Evolutionary conservation across 2,888 invertebrate genomes (phyloP), one percentile per base, ranked within the genome.

Genomic region (Sturmia bella): DNA sequence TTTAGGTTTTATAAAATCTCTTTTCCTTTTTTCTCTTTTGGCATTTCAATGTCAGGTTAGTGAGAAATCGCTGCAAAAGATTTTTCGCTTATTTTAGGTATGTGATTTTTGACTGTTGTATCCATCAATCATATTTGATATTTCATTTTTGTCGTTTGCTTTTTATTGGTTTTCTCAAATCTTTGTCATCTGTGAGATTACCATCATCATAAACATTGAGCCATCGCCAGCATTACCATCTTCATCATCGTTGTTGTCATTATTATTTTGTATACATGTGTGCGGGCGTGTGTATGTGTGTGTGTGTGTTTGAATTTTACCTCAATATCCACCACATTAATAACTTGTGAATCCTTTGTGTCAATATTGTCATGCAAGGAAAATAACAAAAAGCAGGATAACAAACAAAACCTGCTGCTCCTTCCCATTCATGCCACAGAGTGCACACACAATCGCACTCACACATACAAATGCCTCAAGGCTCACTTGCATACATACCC

Each of bases 251-350:
- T 39, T 69, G 6, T 32, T 57, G 11, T 57, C 43, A 19, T 37
- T 39, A 43, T 57, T 50, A 21, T n/a, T n/a, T n/a, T 13, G 61
- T 75, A 75, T 75, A 75, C 70, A 83, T 83, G 79, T 79, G 69
- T 79, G 66, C 66, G 50, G n/a, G n/a, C 57, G 32, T 13, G 61
- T 75, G 70, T 75, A 75, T 70, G 79, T 83, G 79, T 79, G 69
- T 79, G 66, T 70, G 50, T 68, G 63, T 70, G 61, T 75, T 72
- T 77, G 27, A 3, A 69, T 57, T 66, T 77, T 81, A 77, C 81
- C 81, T 82, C 82, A 82, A 82, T 82, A 82, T 82, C 78, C 74
- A 74, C 78, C 77, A 66, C 82, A 78, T 78, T 82, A 82, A 82
- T 82, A 82, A 78, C 78, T 82, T 75, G 78, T 72, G 82, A 75